Conservation (phyloP, 2,888 invertebrate genomes). For the Nymphalis urticae region DNA sequence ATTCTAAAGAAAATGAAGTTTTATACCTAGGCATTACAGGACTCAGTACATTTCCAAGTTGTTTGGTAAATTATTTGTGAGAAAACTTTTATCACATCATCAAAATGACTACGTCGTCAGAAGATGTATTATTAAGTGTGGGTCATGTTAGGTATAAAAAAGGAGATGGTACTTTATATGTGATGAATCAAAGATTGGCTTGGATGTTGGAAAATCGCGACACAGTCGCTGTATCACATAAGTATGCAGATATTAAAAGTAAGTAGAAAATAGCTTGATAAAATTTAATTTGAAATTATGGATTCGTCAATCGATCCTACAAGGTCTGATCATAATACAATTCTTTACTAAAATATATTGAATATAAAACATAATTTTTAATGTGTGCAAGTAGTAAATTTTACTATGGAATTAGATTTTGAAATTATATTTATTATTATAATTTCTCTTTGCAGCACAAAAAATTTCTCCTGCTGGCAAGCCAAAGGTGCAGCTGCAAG, state of each 20-base stretch:
- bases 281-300: neutral
- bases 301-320: neutral
- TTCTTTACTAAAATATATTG: too few relatives aligned
- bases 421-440: too few relatives aligned
- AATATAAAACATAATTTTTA: too few relatives aligned
- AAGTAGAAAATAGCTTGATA: conserved; percentile 56
- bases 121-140: conserved; percentile 96
- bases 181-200: conserved; percentile 97
- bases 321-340: too few relatives aligned
- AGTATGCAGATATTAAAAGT: conserved; percentile 98
- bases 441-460: conserved; percentile 84
- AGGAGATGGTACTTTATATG: conserved; percentile 96
- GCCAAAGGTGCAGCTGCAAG: conserved; percentile 98
- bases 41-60: conserved; percentile 13
- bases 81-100: conserved; percentile 31
- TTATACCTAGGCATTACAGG: conserved; percentile 16
- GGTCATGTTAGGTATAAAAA: conserved; percentile 97
- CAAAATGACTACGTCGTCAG: conserved; percentile 92
- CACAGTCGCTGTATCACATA: conserved; percentile 95
- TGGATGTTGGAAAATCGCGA: conserved; percentile 98
- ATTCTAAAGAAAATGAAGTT: conserved; percentile 18
- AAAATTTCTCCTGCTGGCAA: conserved; percentile 98
- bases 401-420: too few relatives aligned
- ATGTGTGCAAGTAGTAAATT: too few relatives aligned
- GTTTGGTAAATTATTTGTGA: conserved; percentile 17